phyloP scores from a whole-genome alignment of 2,888 invertebrate species.

The Drosophila silvestris region DNA sequence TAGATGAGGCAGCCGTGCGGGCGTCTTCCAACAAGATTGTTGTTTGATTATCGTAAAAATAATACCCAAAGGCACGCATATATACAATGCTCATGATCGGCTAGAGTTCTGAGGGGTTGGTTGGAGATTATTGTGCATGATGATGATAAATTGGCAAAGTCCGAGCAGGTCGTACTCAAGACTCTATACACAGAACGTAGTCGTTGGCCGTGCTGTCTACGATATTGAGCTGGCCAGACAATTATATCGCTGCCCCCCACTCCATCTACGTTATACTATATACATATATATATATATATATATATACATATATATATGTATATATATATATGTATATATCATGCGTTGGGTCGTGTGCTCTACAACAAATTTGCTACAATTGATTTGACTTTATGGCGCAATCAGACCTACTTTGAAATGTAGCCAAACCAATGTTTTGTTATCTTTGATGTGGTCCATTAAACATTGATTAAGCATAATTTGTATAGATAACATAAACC shows the following conservation, averaged over 20 bases:
- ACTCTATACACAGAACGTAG: not conserved
- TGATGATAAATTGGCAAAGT: slow-evolving; percentile 35
- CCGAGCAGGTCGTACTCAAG: slow-evolving; percentile 21
- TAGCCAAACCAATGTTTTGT: slow-evolving; percentile 25
- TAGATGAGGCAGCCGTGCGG: slow-evolving; percentile 67
- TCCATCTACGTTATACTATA: not conserved
- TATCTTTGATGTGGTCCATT: slow-evolving; percentile 59
- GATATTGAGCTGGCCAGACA: slow-evolving; percentile 28
- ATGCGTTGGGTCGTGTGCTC: slow-evolving; percentile 28
- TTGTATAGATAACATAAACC: not conserved
- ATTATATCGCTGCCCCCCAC: slow-evolving; percentile 22
- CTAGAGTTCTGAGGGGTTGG: not conserved
- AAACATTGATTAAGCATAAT: slow-evolving; percentile 24
- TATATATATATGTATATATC: not conserved
- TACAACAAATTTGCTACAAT: slow-evolving; percentile 42
- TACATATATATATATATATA: not conserved
- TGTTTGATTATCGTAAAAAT: slow-evolving; percentile 65
- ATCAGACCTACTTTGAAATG: slow-evolving; percentile 33
- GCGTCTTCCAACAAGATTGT: slow-evolving; percentile 61
- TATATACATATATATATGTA: not conserved
- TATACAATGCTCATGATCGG: slow-evolving; percentile 19
- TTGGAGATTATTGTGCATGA: slow-evolving; percentile 10
- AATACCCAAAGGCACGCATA: slow-evolving; percentile 56
- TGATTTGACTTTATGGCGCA: slow-evolving; percentile 55
- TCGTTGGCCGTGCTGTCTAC: slow-evolving; percentile 46